Evolutionary conservation across 2,113 vertebrate species (phyloP).

Genomic region (Astur gentilis): DNA sequence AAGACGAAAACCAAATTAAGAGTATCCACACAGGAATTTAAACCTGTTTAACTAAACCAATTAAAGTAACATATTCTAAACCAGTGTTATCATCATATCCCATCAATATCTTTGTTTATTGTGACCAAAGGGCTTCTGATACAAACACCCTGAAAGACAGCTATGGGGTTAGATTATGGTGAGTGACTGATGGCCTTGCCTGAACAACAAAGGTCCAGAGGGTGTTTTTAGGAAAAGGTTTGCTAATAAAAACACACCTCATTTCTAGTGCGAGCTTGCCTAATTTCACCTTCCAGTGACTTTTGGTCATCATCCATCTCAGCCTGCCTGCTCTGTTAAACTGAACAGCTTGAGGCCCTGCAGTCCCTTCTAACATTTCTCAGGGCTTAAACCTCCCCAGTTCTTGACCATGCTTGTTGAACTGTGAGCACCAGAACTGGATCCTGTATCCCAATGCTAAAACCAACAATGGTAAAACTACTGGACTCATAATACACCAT

Average conservation of each 20-base stretch:
- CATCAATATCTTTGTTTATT: background rate
- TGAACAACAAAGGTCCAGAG: background rate
- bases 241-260: background rate
- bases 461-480: background rate
- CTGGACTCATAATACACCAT: background rate
- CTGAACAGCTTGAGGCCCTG: background rate
- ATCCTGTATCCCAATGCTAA: background rate
- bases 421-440: background rate
- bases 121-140: background rate
- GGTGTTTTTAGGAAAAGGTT: background rate
- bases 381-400: background rate
- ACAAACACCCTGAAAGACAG: background rate
- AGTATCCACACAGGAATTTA: background rate
- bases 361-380: background rate
- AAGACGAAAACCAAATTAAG: background rate
- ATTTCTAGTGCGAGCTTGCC: background rate
- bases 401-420: background rate
- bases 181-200: background rate
- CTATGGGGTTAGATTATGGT: background rate
- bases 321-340: background rate
- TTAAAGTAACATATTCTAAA: background rate
- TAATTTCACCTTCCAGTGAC: background rate
- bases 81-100: background rate
- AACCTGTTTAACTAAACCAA: background rate
- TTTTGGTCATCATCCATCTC: background rate